Percentiles rank a stretch among this genome's conserved stretches.
Conservation (phyloP, 1,140 invertebrate species). For the Drosophila murphyi region DNA sequence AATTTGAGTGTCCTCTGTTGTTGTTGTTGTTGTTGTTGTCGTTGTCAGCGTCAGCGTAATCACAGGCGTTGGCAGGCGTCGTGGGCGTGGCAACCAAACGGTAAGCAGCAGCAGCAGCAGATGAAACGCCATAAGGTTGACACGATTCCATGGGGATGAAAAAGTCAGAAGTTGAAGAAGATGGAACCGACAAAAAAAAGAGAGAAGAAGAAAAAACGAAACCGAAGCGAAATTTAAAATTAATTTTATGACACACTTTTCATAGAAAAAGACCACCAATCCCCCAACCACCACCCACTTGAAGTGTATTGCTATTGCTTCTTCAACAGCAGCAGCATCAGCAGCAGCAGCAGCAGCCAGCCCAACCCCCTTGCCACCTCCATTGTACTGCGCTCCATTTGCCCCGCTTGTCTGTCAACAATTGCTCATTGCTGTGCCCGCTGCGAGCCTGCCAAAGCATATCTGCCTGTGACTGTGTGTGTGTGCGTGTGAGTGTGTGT, state of each 20-base stretch:
- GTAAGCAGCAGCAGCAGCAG: constrained; percentile 29
- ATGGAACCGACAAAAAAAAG: constrained; percentile 16
- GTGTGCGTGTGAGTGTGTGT: constrained; percentile 22
- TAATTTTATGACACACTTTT: constrained; percentile 84
- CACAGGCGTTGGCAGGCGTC: constrained; percentile 38
- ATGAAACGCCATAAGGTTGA: constrained; percentile 73
- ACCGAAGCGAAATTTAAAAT: constrained; percentile 82
- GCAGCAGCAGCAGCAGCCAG: background rate
- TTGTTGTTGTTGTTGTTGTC: constrained; percentile 52
- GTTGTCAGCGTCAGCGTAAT: constrained; percentile 52
- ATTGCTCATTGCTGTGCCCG: constrained; percentile 80
- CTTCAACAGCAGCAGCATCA: constrained; percentile 13
- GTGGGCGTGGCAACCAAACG: constrained; percentile 53
- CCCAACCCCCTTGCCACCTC: background rate
- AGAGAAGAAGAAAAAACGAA: constrained; percentile 57
- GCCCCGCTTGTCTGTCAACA: constrained; percentile 76
- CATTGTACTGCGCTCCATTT: constrained; percentile 44
- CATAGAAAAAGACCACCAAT: constrained; percentile 64
- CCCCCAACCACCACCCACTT: constrained; percentile 35
- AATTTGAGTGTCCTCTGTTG: constrained; percentile 84
- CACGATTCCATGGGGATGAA: constrained; percentile 80
- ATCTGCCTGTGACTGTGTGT: constrained; percentile 38
- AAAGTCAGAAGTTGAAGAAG: constrained; percentile 60
- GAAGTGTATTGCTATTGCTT: constrained; percentile 57
- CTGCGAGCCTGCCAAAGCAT: constrained; percentile 57